Base-by-base conservation (phyloP, 1,140 invertebrate genomes). In the Drosophila chauvacae region DNA sequence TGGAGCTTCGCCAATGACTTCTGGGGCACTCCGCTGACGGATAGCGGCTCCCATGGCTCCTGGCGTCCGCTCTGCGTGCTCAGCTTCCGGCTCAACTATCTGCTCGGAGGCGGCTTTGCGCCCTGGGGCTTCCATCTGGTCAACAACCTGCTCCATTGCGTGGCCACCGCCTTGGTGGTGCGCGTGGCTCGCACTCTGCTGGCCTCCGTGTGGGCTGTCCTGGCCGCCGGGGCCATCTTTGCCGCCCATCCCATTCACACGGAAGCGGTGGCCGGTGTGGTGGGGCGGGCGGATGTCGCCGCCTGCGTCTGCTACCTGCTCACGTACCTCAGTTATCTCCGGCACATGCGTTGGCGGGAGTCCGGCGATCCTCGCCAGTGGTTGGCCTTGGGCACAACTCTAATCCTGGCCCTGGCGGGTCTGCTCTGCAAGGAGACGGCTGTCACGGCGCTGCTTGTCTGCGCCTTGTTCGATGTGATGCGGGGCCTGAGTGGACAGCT, bases 191-290 rank as follows among this genome's bases (percentile, higher is more conserved):
- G 95, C 51, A 94, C 95, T 41, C 92, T 96, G 14, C 93, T 96
- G 41, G 94, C 95, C 55, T 94, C 94, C 63, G 94, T 94, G 81
- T 93, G 96, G 90, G 95, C 96, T 10, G 94, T 96, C 14, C 95
- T 96, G 56, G 94, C 97, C 18, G 95, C 98, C 1, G 97, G 98
- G 3, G 93, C 98, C 3, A 94, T 98, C 28, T 99, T 99, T 93
- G 97, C 98, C 42, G 96, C 97, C 1, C 98, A 99, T 94, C 98
- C 98, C 18, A 96, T 99, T 76, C 98, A 99, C 93, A 97, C 97
- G 33, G 98, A 99, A 93, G 97, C 98, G 2, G 98, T 99, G 9
- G 97, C 98, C 13, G 98, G 98, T n/a, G 95, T 99, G 50, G 98
- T 99, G 13, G 98, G 98, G 11, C 94, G 98, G 80, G 98, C 98